A percentile compares a stretch with the other conserved stretches of the same genome.
phyloP scores from a whole-genome alignment of 2,113 vertebrate genomes.

The Suncus etruscus region DNA sequence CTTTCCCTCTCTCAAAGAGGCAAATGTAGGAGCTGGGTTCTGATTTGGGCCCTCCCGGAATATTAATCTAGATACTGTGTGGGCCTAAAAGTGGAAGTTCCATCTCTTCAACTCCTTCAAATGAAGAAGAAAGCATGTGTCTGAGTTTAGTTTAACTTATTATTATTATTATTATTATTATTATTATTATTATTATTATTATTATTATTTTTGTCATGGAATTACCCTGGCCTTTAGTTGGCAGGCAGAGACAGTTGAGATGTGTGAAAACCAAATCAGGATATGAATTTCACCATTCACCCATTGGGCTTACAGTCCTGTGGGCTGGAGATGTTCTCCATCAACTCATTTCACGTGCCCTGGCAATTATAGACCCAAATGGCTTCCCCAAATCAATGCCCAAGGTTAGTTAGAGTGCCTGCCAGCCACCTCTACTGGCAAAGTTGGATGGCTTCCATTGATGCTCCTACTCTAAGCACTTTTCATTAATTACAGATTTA shows the following conservation, averaged over 20 bases:
- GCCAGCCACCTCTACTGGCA: neutral
- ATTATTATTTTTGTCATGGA: neutral
- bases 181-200: no score
- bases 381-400: constrained; percentile 63
- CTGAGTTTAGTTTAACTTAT: constrained; percentile 13
- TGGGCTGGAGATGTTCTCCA: constrained; percentile 78
- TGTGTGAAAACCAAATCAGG: neutral
- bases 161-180: no score
- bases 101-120: neutral
- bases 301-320: constrained; percentile 57
- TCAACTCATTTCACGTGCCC: constrained; percentile 74
- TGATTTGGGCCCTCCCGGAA: neutral
- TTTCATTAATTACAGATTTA: constrained; percentile 54
- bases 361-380: constrained; percentile 65
- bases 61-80: neutral
- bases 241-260: neutral
- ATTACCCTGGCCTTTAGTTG: neutral
- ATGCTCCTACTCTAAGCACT: neutral
- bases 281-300: neutral
- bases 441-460: neutral
- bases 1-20: neutral
- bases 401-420: neutral
- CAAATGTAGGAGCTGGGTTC: neutral
- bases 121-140: neutral
- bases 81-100: neutral